Evolutionary conservation across 2,888 invertebrate species (phyloP), one percentile per base, ranked within the genome.

Genomic region (Agriopis aurantiaria): DNA sequence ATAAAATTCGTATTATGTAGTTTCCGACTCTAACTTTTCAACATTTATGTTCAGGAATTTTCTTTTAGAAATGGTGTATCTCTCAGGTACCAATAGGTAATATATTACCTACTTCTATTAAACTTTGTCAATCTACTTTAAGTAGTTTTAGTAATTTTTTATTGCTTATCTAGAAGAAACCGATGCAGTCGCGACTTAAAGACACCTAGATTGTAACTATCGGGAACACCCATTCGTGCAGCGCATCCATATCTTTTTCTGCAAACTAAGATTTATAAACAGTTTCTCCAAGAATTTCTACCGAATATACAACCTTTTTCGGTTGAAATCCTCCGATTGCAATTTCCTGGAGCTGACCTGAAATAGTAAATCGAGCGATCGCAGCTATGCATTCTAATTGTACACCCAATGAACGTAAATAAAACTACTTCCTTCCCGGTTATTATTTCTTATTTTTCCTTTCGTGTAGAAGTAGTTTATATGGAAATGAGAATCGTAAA

Each of bases 351-450:
- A 72, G 66, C 66, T 77, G 78, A 80, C 72, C 79, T 74, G 75
- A 82, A 82, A 82, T 73, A 72, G 77, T 79, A 78, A 81, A 81
- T 81, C 77, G 77, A 78, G 72, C 75, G 60, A 77, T 75, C 79
- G 65, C 70, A 75, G 79, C 82, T 80, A 81, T 87, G 86, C 84
- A 86, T 85, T 85, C 81, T 85, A 86, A 86, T 85, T 82, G 83
- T 79, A 73, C 68, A 73, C 69, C 79, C 75, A 81, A 85, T 79
- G 77, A 80, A 81, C 71, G 67, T 73, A 79, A 81, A 78, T 68
- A 75, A 73, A 72, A 68, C 72, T 72, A 70, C 45, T 61, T 70
- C 51, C 65, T 72, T 69, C 68, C 60, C 53, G 70, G 65, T 73
- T 72, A 65, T 76, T 70, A 72, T 66, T 75, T 73, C 69, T 66